Percentiles rank a stretch among this genome's conserved stretches.
These are phyloP conservation scores for Andrena hattorfiana DNA, from an alignment of 2,888 invertebrate species.

Conservation along the genomic window DNA sequence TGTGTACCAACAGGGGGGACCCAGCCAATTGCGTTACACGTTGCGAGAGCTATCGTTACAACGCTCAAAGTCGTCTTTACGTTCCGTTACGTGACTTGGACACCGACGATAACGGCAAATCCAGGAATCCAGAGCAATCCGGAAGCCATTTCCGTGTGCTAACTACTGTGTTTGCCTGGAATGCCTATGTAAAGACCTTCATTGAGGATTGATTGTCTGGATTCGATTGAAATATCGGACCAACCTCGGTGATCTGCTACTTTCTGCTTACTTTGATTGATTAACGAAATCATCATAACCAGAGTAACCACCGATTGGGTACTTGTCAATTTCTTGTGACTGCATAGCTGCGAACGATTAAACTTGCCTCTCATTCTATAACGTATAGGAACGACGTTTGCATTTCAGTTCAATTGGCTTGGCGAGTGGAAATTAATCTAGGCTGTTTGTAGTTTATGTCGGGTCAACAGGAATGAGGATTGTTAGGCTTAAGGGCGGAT, in stretches of 20 bases:
- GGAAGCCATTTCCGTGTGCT: constrained; percentile 47
- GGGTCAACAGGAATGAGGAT: too few relatives aligned
- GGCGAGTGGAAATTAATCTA: too few relatives aligned
- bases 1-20: constrained; percentile 58
- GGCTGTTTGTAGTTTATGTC: too few relatives aligned
- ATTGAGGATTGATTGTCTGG: constrained; percentile 42
- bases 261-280: background rate
- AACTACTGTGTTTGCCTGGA: constrained; percentile 42
- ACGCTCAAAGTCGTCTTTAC: constrained; percentile 71
- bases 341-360: background rate
- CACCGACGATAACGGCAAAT: constrained; percentile 63
- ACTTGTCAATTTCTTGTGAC: background rate
- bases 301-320: background rate
- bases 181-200: constrained; percentile 52
- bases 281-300: background rate
- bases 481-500: too few relatives aligned
- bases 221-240: constrained; percentile 33
- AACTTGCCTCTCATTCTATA: background rate
- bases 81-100: constrained; percentile 68
- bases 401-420: too few relatives aligned
- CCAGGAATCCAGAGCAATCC: constrained; percentile 49
- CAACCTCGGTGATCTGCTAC: background rate
- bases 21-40: constrained; percentile 66
- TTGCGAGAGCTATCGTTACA: constrained; percentile 65
- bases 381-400: too few relatives aligned